Evolutionary conservation across 2,888 invertebrate species (phyloP).

Genomic region (Nomada fucata): DNA sequence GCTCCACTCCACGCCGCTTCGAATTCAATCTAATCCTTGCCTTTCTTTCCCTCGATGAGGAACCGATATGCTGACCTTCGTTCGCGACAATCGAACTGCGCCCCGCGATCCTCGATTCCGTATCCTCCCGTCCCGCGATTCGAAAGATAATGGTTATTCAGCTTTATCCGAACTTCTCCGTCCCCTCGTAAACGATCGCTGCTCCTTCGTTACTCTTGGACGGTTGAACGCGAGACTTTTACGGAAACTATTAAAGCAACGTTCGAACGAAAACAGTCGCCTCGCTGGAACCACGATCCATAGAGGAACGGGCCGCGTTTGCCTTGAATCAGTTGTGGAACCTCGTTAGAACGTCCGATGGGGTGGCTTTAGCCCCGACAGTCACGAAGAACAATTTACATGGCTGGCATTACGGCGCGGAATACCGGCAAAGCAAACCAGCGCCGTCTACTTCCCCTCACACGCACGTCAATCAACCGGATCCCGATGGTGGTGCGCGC

Average conservation of each 20-base stretch:
- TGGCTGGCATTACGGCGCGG: slow-evolving; percentile 66
- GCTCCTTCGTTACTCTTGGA: neutral
- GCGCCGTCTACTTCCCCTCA: slow-evolving; percentile 57
- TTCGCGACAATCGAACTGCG: slow-evolving; percentile 8
- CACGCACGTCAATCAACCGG: slow-evolving; percentile 67
- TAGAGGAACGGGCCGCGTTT: slow-evolving; percentile 8
- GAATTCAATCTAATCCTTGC: slow-evolving; percentile 9
- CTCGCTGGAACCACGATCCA: neutral
- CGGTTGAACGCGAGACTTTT: neutral
- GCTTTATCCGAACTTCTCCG: neutral
- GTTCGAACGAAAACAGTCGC: neutral
- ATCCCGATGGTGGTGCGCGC: slow-evolving; percentile 36
- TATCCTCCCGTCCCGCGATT: neutral
- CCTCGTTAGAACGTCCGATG: slow-evolving; percentile 72
- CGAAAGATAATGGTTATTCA: neutral
- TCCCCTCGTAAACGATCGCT: neutral
- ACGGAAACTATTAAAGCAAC: neutral
- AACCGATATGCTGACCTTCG: slow-evolving; percentile 18
- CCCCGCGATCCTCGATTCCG: neutral
- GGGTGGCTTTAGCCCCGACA: slow-evolving; percentile 68
- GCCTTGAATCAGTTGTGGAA: slow-evolving; percentile 64
- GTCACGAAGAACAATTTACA: slow-evolving; percentile 77
- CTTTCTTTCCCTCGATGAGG: neutral
- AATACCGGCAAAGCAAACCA: slow-evolving; percentile 63
- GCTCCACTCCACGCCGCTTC: neutral